Evolutionary conservation across 35 echinoderm and acorn worm species (phyloP).

Genomic region (Lytechinus variegatus): DNA sequence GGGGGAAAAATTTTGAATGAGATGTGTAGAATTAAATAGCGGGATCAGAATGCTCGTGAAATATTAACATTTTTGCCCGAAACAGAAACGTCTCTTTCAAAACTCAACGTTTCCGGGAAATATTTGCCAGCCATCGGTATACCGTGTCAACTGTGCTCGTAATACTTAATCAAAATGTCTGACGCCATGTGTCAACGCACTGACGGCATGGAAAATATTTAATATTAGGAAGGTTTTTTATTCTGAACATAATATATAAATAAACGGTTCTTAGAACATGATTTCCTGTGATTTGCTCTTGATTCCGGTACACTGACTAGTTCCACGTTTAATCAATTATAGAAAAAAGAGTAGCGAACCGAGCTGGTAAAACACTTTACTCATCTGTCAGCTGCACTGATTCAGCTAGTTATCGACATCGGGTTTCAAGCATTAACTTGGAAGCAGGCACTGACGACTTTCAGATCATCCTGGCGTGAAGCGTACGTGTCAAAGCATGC

Average conservation of each 20-base stretch:
- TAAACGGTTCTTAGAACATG: background rate
- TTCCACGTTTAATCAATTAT: background rate
- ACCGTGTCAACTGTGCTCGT: background rate
- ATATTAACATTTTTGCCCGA: background rate
- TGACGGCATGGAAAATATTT: background rate
- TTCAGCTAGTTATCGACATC: background rate
- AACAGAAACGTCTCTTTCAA: background rate
- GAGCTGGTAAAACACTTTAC: background rate
- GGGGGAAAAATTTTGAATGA: background rate
- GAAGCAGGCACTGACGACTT: background rate
- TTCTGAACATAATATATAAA: background rate
- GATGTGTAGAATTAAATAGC: background rate
- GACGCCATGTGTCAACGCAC: background rate
- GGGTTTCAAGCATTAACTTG: background rate
- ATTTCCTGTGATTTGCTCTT: background rate
- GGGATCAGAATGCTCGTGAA: background rate
- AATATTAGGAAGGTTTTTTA: background rate
- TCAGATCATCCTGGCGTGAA: background rate
- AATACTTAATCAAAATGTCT: background rate
- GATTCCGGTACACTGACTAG: background rate
- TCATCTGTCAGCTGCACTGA: constrained; percentile 8
- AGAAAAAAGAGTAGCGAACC: background rate
- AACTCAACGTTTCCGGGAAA: background rate
- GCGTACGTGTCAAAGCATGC: background rate
- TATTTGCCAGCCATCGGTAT: background rate